Evolutionary conservation across 2,888 invertebrate species (phyloP).

Genomic region (Stenotaenia linearis): DNA sequence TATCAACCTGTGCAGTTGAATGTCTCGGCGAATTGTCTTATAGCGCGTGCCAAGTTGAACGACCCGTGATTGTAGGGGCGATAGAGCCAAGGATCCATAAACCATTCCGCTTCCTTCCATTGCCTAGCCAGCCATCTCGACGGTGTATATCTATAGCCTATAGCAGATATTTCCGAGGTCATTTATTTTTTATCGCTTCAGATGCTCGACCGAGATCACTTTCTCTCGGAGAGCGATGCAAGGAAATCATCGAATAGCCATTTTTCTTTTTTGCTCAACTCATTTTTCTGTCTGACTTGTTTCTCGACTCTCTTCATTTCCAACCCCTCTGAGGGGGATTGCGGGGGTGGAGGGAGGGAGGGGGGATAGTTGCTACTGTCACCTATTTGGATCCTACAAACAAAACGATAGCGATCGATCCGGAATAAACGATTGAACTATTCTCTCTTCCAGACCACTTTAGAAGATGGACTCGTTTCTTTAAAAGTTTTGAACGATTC

Average conservation of each 20-base stretch:
- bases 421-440: not conserved
- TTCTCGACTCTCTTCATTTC: not conserved
- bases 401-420: not conserved
- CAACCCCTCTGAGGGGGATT: not conserved
- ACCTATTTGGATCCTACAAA: not conserved
- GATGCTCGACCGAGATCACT: slow-evolving; percentile 4
- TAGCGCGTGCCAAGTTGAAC: not conserved
- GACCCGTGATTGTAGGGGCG: slow-evolving; percentile 4
- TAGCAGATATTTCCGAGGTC: slow-evolving; percentile 9
- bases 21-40: not conserved
- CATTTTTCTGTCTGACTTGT: slow-evolving; percentile 4
- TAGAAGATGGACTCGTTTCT: slow-evolving; percentile 4
- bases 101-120: not conserved
- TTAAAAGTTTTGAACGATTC: not conserved
- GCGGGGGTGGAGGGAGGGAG: no score
- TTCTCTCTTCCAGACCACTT: not conserved
- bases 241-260: slow-evolving; percentile 4
- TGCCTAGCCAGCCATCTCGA: slow-evolving; percentile 4
- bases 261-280: slow-evolving; percentile 2
- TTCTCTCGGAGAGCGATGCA: not conserved
- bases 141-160: slow-evolving; percentile 4
- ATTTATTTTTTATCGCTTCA: slow-evolving; percentile 4
- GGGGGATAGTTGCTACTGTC: not conserved
- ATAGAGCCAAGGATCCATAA: not conserved
- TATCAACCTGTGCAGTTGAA: not conserved